Base-by-base conservation (phyloP, 2,797 vertebrate species). In the Molossus alvarezi region DNA sequence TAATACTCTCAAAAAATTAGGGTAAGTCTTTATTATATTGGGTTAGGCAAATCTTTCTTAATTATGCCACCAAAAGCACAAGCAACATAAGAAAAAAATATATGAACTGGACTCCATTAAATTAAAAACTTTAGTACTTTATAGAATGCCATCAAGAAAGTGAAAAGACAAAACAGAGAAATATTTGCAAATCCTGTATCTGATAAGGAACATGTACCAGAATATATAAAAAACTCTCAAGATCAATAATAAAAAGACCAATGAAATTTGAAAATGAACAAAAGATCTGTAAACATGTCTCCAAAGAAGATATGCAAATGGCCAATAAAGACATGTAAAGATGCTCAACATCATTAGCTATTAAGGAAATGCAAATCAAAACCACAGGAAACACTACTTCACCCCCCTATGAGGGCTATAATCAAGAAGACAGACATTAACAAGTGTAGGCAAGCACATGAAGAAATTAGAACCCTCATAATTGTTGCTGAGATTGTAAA, bases 351-450 rank as follows among this genome's bases (percentile, higher is more conserved):
- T 88, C 33, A 87, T 25, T 55, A 92, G 57, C 60, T 57, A 85
- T 18, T 53, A 90, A 27, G 18, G 41, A 94, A 73, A 94, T 37
- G 51, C 20, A 97, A 67, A 88, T 48, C 21, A 85, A 96, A 95
- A 69, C 58, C 62, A 60, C 9, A 75, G n/a, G 15, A 60, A 33
- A 90, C 73, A n/a, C 25, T 21, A 76, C 20, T 71, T 77, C 45
- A 73, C n/a, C 5, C 12, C 13, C 62, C n/a, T 20, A 91, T 9
- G 21, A 84, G 15, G 25, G 20, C 72, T 84, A 55, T 51, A 33
- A 79, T 94, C 18, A 65, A 55, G 65, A 89, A 37, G 23, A 82
- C 10, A 81, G 27, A 79, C 17, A 85, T 71, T 85, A 94, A 88
- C 23, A 83, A 93, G 62, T 75, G 6, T 10, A 58, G 33, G 1